Evolutionary conservation across 2,113 vertebrate species (phyloP).

Genomic region (Anarhynchus alexandrinus): DNA sequence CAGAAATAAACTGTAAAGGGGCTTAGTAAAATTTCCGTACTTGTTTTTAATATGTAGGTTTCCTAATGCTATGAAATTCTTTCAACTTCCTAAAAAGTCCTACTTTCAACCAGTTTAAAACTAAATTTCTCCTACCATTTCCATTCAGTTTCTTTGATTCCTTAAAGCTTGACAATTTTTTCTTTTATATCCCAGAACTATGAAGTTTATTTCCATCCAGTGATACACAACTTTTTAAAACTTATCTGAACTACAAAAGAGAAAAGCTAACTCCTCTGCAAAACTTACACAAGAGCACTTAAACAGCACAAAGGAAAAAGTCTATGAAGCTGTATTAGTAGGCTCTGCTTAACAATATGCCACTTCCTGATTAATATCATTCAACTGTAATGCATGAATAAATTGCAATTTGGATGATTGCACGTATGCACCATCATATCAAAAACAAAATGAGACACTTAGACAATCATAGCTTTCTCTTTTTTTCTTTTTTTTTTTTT

Average conservation of each 20-base stretch:
- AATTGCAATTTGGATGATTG: conserved; percentile 56
- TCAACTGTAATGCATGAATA: conserved; percentile 48
- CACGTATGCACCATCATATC: background rate
- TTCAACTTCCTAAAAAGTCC: background rate
- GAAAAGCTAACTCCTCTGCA: conserved; percentile 7
- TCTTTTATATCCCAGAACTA: background rate
- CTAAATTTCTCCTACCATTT: background rate
- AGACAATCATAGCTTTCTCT: conserved; percentile 20
- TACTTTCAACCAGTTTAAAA: background rate
- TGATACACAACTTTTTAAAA: conserved; percentile 36
- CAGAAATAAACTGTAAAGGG: background rate
- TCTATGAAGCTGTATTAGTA: background rate
- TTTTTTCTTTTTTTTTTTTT: background rate
- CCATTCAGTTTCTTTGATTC: background rate
- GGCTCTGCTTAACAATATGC: conserved; percentile 33
- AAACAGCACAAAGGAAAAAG: background rate
- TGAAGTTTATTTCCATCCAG: background rate
- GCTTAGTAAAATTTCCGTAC: background rate
- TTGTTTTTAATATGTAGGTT: background rate
- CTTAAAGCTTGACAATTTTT: background rate
- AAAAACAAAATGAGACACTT: conserved; percentile 46
- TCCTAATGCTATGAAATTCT: background rate
- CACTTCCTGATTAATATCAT: conserved; percentile 47
- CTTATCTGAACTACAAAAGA: background rate
- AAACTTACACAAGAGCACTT: conserved; percentile 15